These are phyloP conservation scores for Bradypodion ventrale DNA, from an alignment of 2,797 vertebrate genomes.

Conservation along the genomic window DNA sequence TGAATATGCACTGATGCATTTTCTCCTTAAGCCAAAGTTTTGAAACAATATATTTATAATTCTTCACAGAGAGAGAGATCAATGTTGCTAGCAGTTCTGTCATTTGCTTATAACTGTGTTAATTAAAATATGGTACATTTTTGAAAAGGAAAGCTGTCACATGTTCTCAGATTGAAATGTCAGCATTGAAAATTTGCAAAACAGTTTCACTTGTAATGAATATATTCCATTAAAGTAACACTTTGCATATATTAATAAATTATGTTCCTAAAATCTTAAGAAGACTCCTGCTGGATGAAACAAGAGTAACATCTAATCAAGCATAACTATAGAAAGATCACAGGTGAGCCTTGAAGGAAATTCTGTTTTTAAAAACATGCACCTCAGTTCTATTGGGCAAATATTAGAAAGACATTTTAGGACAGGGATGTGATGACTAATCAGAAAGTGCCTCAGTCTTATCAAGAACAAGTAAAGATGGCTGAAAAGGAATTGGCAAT, in stretches of 20 bases:
- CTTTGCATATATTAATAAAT: not conserved
- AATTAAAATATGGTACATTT: not conserved
- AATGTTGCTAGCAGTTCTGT: not conserved
- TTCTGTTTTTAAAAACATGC: not conserved
- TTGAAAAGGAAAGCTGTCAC: not conserved
- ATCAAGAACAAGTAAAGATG: no score
- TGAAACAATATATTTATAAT: not conserved
- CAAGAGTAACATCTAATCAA: not conserved
- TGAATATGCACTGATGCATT: not conserved
- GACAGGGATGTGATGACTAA: no score
- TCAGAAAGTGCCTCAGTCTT: no score
- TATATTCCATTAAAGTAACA: constrained; percentile 1
- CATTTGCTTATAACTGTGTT: not conserved
- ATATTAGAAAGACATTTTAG: not conserved
- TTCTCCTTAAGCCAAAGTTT: not conserved
- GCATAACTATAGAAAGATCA: not conserved
- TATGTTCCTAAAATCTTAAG: not conserved
- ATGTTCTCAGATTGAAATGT: constrained; percentile 1
- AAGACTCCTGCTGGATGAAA: not conserved
- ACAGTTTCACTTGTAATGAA: not conserved
- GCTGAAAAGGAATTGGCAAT: no score
- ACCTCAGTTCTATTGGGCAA: not conserved
- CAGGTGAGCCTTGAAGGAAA: not conserved
- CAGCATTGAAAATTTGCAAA: not conserved
- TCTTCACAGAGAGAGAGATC: no score